phyloP scores from a whole-genome alignment of 2,113 vertebrate species.

The Rhegmatorhina hoffmannsi region DNA sequence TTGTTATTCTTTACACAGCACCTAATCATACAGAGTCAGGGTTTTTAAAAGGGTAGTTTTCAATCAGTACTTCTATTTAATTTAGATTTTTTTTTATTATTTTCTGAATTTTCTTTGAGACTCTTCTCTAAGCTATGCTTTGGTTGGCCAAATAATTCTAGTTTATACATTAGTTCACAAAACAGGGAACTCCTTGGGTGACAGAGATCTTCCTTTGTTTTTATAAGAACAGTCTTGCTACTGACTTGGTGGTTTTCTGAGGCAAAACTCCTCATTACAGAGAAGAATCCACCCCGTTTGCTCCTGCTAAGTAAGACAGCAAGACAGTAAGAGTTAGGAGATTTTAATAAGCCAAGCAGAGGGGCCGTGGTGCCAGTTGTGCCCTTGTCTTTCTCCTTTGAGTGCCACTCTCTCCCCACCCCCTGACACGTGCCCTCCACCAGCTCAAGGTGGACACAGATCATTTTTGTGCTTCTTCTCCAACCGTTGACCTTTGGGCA shows the following conservation, averaged over 20 bases:
- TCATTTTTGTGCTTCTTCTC: constrained; percentile 23
- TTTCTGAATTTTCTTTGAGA: neutral
- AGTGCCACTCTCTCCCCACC: neutral
- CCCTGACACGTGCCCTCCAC: neutral
- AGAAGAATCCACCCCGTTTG: neutral
- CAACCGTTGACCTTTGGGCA: constrained; percentile 14
- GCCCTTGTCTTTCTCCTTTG: neutral
- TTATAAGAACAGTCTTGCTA: neutral
- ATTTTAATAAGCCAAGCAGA: neutral
- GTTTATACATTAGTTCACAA: neutral
- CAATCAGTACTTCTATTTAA: neutral
- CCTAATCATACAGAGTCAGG: neutral
- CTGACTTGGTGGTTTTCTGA: neutral
- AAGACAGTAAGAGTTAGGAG: neutral
- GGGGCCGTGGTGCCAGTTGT: neutral
- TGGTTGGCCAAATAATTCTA: neutral
- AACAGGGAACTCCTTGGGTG: neutral
- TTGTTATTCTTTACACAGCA: neutral
- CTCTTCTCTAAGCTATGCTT: neutral
- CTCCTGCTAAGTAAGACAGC: neutral
- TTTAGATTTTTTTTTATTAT: neutral
- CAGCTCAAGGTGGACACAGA: neutral
- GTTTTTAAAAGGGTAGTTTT: neutral
- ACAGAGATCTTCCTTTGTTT: neutral
- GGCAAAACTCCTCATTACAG: neutral